These are phyloP conservation scores for Nemapogon koenigi DNA, from an alignment of 2,888 invertebrate genomes.

Conservation along the genomic window DNA sequence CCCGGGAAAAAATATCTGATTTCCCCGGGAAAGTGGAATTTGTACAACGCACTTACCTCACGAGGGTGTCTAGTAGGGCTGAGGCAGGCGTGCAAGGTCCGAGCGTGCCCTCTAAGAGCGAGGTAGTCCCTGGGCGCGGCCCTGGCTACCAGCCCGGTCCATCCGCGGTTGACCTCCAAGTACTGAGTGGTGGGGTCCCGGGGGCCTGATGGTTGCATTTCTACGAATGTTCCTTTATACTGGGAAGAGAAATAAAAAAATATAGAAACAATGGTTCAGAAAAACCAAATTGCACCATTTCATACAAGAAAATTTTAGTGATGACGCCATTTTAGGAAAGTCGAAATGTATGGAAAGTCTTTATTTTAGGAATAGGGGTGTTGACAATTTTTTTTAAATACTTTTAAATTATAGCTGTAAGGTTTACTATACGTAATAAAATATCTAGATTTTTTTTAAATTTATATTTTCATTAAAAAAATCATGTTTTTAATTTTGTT, in stretches of 20 bases:
- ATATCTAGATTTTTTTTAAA: too few relatives aligned
- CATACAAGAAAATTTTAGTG: not conserved
- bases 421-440: too few relatives aligned
- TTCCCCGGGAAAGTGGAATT: too few relatives aligned
- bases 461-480: too few relatives aligned
- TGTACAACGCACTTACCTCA: too few relatives aligned
- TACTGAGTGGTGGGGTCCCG: constrained; percentile 72
- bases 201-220: constrained; percentile 67
- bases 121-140: constrained; percentile 82
- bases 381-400: too few relatives aligned
- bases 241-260: constrained; percentile 25
- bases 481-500: too few relatives aligned
- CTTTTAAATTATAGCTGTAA: too few relatives aligned
- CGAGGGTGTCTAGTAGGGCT: constrained; percentile 78
- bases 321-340: not conserved
- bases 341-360: not conserved
- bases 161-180: constrained; percentile 72
- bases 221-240: constrained; percentile 76
- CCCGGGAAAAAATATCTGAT: too few relatives aligned
- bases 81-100: constrained; percentile 78
- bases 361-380: not conserved
- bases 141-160: constrained; percentile 79
- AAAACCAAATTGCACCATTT: not conserved
- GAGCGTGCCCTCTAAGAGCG: constrained; percentile 56
- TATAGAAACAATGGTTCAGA: not conserved